Evolutionary conservation across 1,140 invertebrate genomes (phyloP).

Genomic region (Harpegnathos saltator): DNA sequence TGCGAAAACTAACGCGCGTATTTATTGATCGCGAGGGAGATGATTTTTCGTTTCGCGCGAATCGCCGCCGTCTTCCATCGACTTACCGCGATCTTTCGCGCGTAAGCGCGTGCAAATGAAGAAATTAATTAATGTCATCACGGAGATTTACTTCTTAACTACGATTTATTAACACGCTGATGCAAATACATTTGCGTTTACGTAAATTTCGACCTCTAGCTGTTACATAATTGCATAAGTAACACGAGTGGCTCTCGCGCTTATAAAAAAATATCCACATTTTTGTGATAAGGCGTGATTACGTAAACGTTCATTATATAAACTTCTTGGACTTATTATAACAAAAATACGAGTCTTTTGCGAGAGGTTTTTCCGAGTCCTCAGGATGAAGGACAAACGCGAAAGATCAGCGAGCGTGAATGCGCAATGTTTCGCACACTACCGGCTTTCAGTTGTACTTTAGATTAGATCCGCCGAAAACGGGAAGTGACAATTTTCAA

Average conservation of each 20-base stretch:
- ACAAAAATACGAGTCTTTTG: too few relatives aligned
- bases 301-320: too few relatives aligned
- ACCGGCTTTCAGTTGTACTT: too few relatives aligned
- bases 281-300: background rate
- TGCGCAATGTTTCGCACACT: too few relatives aligned
- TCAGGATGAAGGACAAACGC: too few relatives aligned
- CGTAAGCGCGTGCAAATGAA: conserved; percentile 55
- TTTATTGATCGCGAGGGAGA: background rate
- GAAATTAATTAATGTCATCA: conserved; percentile 48
- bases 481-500: too few relatives aligned
- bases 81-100: conserved; percentile 26
- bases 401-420: too few relatives aligned
- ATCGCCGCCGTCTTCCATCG: too few relatives aligned
- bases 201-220: background rate
- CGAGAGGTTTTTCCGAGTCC: too few relatives aligned
- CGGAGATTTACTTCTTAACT: conserved; percentile 61
- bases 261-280: conserved; percentile 1
- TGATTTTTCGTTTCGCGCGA: too few relatives aligned
- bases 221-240: background rate
- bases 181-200: background rate
- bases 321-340: too few relatives aligned
- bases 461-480: too few relatives aligned
- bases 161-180: conserved; percentile 53
- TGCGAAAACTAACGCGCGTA: conserved; percentile 40
- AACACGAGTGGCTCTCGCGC: background rate